phyloP scores from a whole-genome alignment of 2,888 invertebrate genomes.

The Pegoplata infirma region DNA sequence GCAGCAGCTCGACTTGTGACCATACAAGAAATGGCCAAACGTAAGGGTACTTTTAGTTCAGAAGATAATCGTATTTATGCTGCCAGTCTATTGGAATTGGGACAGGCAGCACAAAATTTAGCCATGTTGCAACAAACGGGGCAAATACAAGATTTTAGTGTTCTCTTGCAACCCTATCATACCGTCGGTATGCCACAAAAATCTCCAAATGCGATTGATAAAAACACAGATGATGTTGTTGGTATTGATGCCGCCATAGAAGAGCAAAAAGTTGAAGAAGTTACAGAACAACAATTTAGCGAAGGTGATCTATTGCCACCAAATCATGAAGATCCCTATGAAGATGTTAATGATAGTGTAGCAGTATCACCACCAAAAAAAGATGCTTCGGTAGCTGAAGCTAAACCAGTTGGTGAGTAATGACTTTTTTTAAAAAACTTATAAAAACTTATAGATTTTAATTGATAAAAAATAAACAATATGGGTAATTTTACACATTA shows the following conservation, averaged over 20 bases:
- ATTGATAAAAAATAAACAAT: too few relatives aligned
- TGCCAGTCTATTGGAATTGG: slow-evolving; percentile 80
- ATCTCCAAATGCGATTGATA: slow-evolving; percentile 40
- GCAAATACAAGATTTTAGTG: slow-evolving; percentile 80
- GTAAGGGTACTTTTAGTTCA: slow-evolving; percentile 80
- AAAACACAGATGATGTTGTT: slow-evolving; percentile 34
- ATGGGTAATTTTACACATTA: too few relatives aligned
- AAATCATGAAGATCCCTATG: slow-evolving; percentile 73
- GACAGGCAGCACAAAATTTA: slow-evolving; percentile 81
- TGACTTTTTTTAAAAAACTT: too few relatives aligned
- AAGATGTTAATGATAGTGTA: slow-evolving; percentile 76
- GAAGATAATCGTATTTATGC: slow-evolving; percentile 81
- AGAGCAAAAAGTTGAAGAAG: slow-evolving; percentile 68
- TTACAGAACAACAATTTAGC: slow-evolving; percentile 70
- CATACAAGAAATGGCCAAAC: slow-evolving; percentile 82
- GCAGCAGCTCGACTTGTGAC: slow-evolving; percentile 81
- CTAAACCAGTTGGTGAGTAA: slow-evolving; percentile 85
- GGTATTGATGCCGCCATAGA: slow-evolving; percentile 64
- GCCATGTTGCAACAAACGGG: slow-evolving; percentile 80
- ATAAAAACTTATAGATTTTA: too few relatives aligned
- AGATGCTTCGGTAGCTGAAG: slow-evolving; percentile 85
- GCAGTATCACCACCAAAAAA: slow-evolving; percentile 80
- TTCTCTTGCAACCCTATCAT: slow-evolving; percentile 73
- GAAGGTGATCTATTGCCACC: slow-evolving; percentile 74
- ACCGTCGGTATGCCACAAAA: slow-evolving; percentile 67